phyloP scores from a whole-genome alignment of 2,888 invertebrate species.

The Deilephila porcellus region DNA sequence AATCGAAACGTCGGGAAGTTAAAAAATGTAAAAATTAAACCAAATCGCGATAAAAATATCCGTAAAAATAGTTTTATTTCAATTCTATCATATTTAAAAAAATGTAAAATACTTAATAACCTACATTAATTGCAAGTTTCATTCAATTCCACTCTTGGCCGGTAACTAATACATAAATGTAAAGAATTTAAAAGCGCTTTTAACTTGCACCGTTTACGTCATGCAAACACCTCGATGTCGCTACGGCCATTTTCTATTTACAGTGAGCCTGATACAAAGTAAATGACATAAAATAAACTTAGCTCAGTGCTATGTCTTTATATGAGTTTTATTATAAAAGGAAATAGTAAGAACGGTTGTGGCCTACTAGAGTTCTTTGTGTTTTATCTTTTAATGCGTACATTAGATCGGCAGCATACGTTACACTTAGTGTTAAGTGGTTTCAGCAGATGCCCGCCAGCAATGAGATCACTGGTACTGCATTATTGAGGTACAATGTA shows the following conservation, averaged over 20 bases:
- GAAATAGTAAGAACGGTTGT: not conserved
- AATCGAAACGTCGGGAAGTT: too few relatives aligned
- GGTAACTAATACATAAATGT: not conserved
- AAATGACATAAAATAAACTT: not conserved
- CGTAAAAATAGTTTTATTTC: too few relatives aligned
- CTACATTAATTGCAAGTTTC: not conserved
- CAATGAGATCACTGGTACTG: constrained; percentile 20
- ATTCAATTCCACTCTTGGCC: not conserved
- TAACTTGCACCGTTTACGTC: not conserved
- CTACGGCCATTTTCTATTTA: constrained; percentile 5
- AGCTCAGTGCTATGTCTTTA: not conserved
- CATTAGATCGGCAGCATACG: constrained; percentile 5
- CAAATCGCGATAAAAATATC: too few relatives aligned
- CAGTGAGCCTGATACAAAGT: constrained; percentile 4
- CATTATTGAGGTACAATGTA: not conserved
- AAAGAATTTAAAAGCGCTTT: constrained; percentile 1
- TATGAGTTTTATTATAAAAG: constrained; percentile 14
- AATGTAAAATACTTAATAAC: not conserved
- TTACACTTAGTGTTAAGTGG: constrained; percentile 20
- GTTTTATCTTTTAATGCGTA: constrained; percentile 7
- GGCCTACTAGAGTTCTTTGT: constrained; percentile 10
- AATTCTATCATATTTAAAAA: too few relatives aligned
- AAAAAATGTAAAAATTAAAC: too few relatives aligned
- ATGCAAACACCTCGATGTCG: constrained; percentile 13
- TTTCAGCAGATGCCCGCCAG: constrained; percentile 20